Conservation (phyloP, 2,797 vertebrate species). For the Novumbra hubbsi region DNA sequence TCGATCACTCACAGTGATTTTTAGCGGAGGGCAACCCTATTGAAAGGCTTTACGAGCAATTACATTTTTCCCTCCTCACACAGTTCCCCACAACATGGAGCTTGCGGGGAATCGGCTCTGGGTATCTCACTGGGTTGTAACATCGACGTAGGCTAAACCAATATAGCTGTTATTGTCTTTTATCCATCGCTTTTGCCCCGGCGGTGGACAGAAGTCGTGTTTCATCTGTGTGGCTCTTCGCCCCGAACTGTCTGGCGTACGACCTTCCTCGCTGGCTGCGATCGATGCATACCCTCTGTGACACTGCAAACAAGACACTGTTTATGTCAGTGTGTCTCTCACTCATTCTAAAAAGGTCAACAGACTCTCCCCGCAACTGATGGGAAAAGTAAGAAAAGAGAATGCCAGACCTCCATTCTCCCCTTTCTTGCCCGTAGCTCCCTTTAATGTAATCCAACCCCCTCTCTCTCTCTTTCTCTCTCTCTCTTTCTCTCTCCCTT, state of each 20-base stretch:
- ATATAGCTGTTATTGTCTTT: not conserved
- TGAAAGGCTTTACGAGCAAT: not conserved
- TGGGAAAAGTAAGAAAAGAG: slow-evolving; percentile 22
- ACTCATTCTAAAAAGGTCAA: slow-evolving; percentile 73
- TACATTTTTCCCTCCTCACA: not conserved
- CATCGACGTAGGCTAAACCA: not conserved
- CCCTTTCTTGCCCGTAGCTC: not conserved
- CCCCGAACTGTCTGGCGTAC: slow-evolving; percentile 47
- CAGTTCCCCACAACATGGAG: no score
- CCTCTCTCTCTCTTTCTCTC: not conserved
- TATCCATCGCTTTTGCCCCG: not conserved
- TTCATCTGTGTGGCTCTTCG: slow-evolving; percentile 34
- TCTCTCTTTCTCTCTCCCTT: not conserved
- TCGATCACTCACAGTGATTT: no score
- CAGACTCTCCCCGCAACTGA: slow-evolving; percentile 60
- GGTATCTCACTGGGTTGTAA: no score
- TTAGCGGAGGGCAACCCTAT: not conserved
- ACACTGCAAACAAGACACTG: slow-evolving; percentile 64
- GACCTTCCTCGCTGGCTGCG: slow-evolving; percentile 62
- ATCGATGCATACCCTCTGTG: slow-evolving; percentile 62
- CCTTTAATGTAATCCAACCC: not conserved
- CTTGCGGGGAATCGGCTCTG: no score
- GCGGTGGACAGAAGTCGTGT: not conserved
- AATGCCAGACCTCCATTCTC: slow-evolving; percentile 18
- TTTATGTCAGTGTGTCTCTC: slow-evolving; percentile 68